Percentiles rank a stretch among this genome's conserved stretches.
phyloP scores from a whole-genome alignment of 2,113 vertebrate genomes.

The Craseonycteris thonglongyai region DNA sequence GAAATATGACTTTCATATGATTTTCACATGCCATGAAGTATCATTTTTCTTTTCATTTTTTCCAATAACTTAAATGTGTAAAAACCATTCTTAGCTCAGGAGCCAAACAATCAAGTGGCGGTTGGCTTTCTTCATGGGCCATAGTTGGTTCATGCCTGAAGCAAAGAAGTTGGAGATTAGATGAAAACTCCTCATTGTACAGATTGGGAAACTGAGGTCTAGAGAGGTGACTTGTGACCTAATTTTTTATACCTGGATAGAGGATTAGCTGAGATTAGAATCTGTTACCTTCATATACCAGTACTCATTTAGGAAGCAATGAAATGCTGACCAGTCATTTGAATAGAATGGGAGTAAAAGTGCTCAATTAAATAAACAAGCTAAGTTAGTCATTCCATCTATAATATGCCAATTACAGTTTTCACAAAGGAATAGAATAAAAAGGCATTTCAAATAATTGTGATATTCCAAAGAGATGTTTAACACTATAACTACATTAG shows the following conservation, averaged over 20 bases:
- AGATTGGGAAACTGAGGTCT: background rate
- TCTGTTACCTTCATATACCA: background rate
- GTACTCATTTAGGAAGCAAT: background rate
- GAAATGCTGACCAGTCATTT: background rate
- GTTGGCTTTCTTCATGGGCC: background rate
- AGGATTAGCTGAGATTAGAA: background rate
- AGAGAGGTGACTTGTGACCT: background rate
- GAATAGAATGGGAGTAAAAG: background rate
- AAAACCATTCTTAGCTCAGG: background rate
- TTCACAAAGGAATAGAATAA: slow-evolving; percentile 23
- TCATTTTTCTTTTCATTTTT: background rate
- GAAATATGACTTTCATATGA: background rate
- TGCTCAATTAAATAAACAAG: slow-evolving; percentile 13
- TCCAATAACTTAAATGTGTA: background rate
- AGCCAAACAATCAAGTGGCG: background rate
- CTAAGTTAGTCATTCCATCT: background rate
- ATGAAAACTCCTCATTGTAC: background rate
- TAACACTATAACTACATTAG: background rate
- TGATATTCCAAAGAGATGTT: slow-evolving; percentile 26
- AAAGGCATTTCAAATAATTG: slow-evolving; percentile 27
- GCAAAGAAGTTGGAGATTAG: background rate
- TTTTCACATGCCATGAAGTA: background rate
- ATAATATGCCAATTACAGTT: background rate
- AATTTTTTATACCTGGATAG: background rate
- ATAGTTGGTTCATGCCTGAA: background rate